Evolutionary conservation across 2,797 vertebrate species (phyloP).

Genomic region (Lerista edwardsae): DNA sequence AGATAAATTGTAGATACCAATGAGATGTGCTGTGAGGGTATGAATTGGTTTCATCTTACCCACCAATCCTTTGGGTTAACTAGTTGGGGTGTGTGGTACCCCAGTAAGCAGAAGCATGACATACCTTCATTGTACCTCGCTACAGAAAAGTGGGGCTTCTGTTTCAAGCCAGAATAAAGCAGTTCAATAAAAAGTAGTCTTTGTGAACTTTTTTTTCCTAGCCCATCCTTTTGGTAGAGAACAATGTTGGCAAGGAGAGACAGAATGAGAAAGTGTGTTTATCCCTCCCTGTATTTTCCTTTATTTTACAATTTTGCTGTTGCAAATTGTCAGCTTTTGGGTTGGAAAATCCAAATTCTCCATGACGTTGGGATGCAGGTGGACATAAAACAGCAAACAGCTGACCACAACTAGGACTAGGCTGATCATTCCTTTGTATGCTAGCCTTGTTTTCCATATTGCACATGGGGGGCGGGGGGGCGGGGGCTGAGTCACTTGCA

Average conservation of each 20-base stretch:
- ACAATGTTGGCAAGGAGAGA: background rate
- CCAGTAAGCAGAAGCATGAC: conserved; percentile 71
- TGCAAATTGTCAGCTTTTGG: no score
- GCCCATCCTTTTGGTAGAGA: background rate
- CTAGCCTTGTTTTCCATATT: no score
- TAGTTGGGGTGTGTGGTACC: conserved; percentile 73
- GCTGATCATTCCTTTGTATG: no score
- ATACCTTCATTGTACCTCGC: conserved; percentile 71
- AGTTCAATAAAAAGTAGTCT: conserved; percentile 57
- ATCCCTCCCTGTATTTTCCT: background rate
- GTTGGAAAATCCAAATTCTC: no score
- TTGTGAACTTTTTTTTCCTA: conserved; percentile 44
- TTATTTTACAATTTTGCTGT: no score
- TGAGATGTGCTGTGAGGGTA: conserved; percentile 66
- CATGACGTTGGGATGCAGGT: no score
- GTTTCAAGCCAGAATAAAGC: conserved; percentile 78
- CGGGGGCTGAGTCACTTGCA: no score
- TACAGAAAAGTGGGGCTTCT: conserved; percentile 78
- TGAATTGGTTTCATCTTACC: conserved; percentile 55
- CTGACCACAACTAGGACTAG: no score
- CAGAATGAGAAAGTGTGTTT: background rate
- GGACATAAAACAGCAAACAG: no score
- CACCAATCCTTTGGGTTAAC: conserved; percentile 74
- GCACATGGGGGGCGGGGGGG: no score
- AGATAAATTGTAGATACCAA: conserved; percentile 70